A percentile compares a stretch with the other conserved stretches of the same genome.
These are phyloP conservation scores for Nycticorax nycticorax DNA, from an alignment of 2,113 vertebrate species.

Conservation along the genomic window DNA sequence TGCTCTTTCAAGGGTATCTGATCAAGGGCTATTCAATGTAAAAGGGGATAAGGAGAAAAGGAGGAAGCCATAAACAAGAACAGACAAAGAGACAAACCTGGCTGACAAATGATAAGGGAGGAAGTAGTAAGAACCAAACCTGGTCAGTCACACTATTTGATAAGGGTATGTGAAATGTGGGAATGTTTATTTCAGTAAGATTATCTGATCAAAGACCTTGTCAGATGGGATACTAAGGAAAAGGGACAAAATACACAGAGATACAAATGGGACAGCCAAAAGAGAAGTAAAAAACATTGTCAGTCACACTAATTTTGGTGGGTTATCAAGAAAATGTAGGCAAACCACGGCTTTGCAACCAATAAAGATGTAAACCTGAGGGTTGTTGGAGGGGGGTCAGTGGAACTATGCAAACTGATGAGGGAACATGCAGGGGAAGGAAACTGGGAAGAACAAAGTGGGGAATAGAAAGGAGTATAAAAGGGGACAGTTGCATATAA, in stretches of 20 bases:
- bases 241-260: neutral
- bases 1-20: neutral
- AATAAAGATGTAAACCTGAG: neutral
- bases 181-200: neutral
- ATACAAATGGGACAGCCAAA: neutral
- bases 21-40: neutral
- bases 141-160: neutral
- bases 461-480: neutral
- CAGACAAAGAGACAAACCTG: neutral
- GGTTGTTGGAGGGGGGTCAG: neutral
- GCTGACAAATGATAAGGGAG: neutral
- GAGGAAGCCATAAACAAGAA: neutral
- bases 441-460: neutral
- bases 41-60: neutral
- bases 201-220: neutral
- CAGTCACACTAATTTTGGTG: neutral
- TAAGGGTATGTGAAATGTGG: neutral
- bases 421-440: neutral
- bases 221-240: neutral
- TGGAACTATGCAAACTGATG: neutral
- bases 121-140: neutral
- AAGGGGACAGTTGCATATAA: accelerated
- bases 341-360: neutral
- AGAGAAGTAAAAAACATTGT: neutral
- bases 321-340: neutral